These are phyloP conservation scores for Leucophenga varia DNA, from an alignment of 1,140 invertebrate genomes.

Conservation along the genomic window DNA sequence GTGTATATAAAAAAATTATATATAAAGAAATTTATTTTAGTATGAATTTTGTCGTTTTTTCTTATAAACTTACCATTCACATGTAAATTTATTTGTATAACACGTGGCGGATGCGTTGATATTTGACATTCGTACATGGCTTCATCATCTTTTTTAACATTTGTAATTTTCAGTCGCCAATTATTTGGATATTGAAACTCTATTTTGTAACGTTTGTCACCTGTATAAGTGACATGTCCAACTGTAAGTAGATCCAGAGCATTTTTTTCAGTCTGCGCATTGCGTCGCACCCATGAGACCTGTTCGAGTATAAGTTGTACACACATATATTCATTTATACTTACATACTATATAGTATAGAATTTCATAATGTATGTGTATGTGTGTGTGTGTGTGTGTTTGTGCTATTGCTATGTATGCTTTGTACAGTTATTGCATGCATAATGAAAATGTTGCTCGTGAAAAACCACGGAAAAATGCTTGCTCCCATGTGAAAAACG, in stretches of 20 bases:
- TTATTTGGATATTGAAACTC: conserved; percentile 77
- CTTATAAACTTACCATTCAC: conserved; percentile 66
- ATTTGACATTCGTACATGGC: conserved; percentile 77
- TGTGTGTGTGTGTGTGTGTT: no score
- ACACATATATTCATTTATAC: no score
- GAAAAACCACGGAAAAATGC: no score
- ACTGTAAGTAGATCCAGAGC: conserved; percentile 68
- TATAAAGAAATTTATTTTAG: not conserved
- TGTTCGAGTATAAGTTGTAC: no score
- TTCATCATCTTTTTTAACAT: conserved; percentile 70
- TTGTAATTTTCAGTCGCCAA: conserved; percentile 71
- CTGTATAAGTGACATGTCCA: conserved; percentile 70
- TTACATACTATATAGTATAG: no score
- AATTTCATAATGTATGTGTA: no score
- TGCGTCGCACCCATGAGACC: conserved; percentile 73
- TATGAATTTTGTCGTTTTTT: not conserved
- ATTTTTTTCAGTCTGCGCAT: conserved; percentile 63
- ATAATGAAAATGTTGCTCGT: conserved; percentile 1
- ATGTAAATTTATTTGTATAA: conserved; percentile 70
- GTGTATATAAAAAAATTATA: not conserved
- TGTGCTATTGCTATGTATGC: conserved; percentile 1
- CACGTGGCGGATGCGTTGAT: conserved; percentile 73
- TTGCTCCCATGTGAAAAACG: no score
- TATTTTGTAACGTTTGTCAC: conserved; percentile 72
- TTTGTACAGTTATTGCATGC: conserved; percentile 2